These are phyloP conservation scores for Misgurnus mizolepis DNA, from an alignment of 2,113 vertebrate species.

Conservation along the genomic window DNA sequence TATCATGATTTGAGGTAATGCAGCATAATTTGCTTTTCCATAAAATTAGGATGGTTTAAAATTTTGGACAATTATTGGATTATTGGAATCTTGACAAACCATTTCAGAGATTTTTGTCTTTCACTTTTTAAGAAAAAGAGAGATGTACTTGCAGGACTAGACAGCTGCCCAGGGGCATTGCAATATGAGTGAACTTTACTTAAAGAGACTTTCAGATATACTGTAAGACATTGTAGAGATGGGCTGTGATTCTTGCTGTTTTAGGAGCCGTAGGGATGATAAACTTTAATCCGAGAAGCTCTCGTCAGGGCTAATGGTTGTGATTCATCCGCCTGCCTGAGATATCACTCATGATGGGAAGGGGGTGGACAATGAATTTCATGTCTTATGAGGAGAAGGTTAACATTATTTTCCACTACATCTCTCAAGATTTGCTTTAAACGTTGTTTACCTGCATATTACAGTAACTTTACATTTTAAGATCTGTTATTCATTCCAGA, in stretches of 20 bases:
- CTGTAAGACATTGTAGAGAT: neutral
- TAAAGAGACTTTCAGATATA: neutral
- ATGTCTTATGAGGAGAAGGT: neutral
- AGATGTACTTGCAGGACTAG: no score
- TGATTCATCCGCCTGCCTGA: slow-evolving; percentile 32
- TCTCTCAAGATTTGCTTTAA: neutral
- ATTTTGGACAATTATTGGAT: no score
- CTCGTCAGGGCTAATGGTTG: slow-evolving; percentile 8
- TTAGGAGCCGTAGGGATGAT: slow-evolving; percentile 1
- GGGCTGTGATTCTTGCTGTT: neutral
- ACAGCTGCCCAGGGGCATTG: no score
- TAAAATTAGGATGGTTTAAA: no score
- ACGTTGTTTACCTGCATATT: neutral
- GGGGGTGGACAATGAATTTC: slow-evolving; percentile 5
- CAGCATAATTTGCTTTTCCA: no score
- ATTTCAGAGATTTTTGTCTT: no score
- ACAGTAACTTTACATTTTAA: no score
- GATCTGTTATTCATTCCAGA: no score
- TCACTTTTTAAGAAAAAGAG: no score
- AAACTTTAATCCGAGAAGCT: neutral
- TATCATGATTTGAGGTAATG: no score
- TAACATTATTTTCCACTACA: neutral
- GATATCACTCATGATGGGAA: slow-evolving; percentile 4
- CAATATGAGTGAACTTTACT: no score
- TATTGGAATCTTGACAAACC: no score